Evolutionary conservation across 1,140 invertebrate species (phyloP), one percentile per base, ranked within the genome.

Genomic region (Drosophila truncata): DNA sequence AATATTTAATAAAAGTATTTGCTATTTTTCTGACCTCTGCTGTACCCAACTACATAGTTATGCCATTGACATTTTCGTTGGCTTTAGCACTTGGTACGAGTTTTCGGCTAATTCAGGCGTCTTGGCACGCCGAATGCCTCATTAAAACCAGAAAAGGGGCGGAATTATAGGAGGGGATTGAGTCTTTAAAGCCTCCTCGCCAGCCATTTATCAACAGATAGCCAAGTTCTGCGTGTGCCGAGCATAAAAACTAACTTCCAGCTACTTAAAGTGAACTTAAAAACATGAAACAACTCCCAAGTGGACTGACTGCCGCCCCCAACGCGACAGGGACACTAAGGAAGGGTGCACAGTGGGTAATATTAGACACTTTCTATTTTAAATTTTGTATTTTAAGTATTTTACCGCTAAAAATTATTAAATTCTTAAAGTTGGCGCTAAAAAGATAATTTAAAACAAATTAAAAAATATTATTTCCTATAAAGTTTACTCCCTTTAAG

Each of bases 221-320:
- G 66, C 80, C 72, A 88, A 87, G 52, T 86, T 88, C 69, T 83
- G 84, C 77, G 83, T 83, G 83, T 88, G 83, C 80, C 77, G 42
- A 69, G 83, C 84, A 87, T 87, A 78, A 87, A 87, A 87, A 87
- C 83, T 80, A 87, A 87, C 83, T 88, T 83, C 76, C 52, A 88
- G 83, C 84, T 88, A 84, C 83, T 87, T 83, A 88, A 87, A 87
- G 83, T 41, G 72, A 87, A 87, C 83, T 88, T 87, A 88, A 87
- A 74, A 88, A 87, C 84, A 88, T 74, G 83, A 84, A 84, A 78
- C 77, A 88, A 87, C 78, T 87, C 83, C 69, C 69, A 35, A 71
- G 69, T 71, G 69, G 25, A 37, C 65, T 42, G 37, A 35, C 31
- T 54, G 52, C 20, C 10, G 20, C 20, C 18, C 11, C 67, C 54